A percentile compares a stretch with the other conserved stretches of the same genome.
phyloP scores from a whole-genome alignment of 2,888 invertebrate species.

The Leptarthrus brevirostris region DNA sequence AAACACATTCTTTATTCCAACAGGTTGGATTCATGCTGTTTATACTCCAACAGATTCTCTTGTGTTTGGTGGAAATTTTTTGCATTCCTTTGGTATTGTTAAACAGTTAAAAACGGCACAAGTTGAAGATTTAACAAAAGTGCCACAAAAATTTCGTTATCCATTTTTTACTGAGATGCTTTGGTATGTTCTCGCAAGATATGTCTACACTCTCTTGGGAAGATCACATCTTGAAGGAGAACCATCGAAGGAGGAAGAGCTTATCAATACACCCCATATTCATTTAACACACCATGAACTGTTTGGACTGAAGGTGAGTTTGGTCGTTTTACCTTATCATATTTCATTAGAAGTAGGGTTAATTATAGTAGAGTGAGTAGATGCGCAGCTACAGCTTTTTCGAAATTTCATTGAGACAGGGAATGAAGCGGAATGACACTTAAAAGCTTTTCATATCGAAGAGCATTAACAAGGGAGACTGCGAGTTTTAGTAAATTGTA shows the following conservation, averaged over 20 bases:
- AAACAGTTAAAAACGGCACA: conserved; percentile 96
- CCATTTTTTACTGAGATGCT: conserved; percentile 98
- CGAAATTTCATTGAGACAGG: too few relatives aligned
- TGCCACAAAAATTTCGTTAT: conserved; percentile 96
- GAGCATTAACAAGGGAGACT: too few relatives aligned
- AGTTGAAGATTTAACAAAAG: conserved; percentile 95
- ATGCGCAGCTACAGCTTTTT: too few relatives aligned
- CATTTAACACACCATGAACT: conserved; percentile 84
- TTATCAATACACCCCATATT: conserved; percentile 69
- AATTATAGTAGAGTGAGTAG: too few relatives aligned
- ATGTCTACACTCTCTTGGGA: conserved; percentile 88
- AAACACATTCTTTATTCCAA: conserved; percentile 96
- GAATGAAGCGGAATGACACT: too few relatives aligned
- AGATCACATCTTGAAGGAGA: conserved; percentile 78
- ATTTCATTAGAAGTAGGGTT: too few relatives aligned
- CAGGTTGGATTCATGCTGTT: conserved; percentile 99
- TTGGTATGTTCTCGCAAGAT: conserved; percentile 96
- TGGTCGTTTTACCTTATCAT: not conserved
- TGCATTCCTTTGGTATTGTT: conserved; percentile 95
- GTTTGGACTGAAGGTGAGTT: conserved; percentile 77
- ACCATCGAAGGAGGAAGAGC: conserved; percentile 61
- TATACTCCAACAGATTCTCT: conserved; percentile 96
- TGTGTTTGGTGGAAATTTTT: conserved; percentile 98
- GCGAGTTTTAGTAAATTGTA: too few relatives aligned
- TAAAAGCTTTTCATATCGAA: too few relatives aligned